phyloP scores from a whole-genome alignment of 2,797 vertebrate genomes.

The Eremophila alpestris region DNA sequence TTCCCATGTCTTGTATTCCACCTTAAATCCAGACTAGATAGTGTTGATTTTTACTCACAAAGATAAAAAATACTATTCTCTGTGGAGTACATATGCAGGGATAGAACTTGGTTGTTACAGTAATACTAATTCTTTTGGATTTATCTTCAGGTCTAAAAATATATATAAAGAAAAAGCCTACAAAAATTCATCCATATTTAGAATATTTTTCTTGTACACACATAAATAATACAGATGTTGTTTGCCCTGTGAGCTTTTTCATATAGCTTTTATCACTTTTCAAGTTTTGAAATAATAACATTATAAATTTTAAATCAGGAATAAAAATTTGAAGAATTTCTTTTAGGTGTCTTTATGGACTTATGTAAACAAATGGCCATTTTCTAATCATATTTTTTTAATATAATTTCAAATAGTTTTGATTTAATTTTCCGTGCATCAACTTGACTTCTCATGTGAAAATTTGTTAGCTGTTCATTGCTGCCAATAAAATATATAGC shows the following conservation, averaged over 20 bases:
- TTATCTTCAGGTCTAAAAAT: background rate
- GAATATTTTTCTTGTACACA: background rate
- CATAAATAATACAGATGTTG: background rate
- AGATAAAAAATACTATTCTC: background rate
- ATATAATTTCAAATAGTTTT: background rate
- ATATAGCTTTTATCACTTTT: background rate
- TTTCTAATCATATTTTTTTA: background rate
- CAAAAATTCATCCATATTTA: background rate
- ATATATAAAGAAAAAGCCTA: background rate
- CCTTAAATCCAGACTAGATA: background rate
- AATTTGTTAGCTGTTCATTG: background rate
- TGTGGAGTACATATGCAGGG: background rate
- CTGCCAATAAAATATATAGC: background rate
- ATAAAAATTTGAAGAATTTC: background rate
- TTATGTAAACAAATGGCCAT: background rate
- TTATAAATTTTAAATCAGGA: background rate
- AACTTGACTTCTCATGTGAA: background rate
- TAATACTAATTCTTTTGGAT: constrained; percentile 4
- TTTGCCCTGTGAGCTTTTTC: background rate
- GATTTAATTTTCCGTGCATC: background rate
- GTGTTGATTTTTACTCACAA: background rate
- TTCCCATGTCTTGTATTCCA: background rate
- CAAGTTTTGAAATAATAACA: background rate
- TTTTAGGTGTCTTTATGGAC: background rate
- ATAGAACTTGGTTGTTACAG: constrained; percentile 12